Base-by-base conservation (phyloP, 1,140 invertebrate genomes). In the Diorhabda sublineata region DNA sequence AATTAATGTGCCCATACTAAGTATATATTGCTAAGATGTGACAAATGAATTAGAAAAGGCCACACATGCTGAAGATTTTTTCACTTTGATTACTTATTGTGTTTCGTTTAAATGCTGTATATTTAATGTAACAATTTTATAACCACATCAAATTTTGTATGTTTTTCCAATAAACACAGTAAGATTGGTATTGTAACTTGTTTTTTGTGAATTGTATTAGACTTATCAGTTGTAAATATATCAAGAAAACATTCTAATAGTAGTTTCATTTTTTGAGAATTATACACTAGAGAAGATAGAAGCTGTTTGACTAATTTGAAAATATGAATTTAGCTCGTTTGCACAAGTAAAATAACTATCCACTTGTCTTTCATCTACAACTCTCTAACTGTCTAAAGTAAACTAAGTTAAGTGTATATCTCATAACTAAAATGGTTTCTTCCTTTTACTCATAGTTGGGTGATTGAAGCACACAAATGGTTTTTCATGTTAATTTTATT, bases 401-500 rank as follows among this genome's bases (percentile, higher is more conserved):
- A 56, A 56, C 6, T 56, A 56, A 7, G 52, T 7, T 56, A n/a
- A 6, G n/a, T 7, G 52, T 6, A 2, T n/a, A 56, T 7, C 52
- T 7, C n/a, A 6, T n/a, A 56, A 56, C 6, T 56, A 56, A n/a
- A 56, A 56, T 61, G 26, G 26, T 11, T 26, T 26, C 26, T 26
- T 26, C 26, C 26, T 26, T 26, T 26, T 26, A 26, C 26, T 26
- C 26, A 26, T 26, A 26, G 26, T 26, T 26, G 26, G 26, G 1
- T 26, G 1, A 26, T 26, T 26, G 26, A 26, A 26, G 26, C 26
- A 26, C 44, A 64, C n/a, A 64, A 64, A 52, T 52, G 45, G 8
- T 3, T 4, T 45, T 45, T 67, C 45, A 60, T 67, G 62, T 59
- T 62, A 58, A 62, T 42, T 72, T 72, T 72, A 72, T 69, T 72